These are phyloP conservation scores for Pristionchus fissidentatus DNA, from an alignment of 2,888 invertebrate species.

Conservation along the genomic window DNA sequence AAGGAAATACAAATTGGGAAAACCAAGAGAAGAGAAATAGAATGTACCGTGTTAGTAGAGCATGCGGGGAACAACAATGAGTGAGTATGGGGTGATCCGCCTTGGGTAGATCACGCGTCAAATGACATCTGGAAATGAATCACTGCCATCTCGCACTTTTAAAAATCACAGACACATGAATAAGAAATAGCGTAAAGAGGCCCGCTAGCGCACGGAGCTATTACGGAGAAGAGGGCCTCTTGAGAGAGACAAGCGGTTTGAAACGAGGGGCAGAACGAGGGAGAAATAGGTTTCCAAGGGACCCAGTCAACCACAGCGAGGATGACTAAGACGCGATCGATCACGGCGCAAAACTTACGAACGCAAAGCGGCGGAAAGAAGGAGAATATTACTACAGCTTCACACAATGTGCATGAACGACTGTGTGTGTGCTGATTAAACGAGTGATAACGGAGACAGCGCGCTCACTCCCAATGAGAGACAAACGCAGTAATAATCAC, in stretches of 20 bases:
- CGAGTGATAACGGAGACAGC: too few relatives aligned
- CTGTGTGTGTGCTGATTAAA: too few relatives aligned
- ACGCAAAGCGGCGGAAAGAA: neutral
- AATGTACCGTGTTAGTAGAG: conserved; percentile 32
- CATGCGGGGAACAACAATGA: neutral
- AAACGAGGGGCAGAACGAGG: neutral
- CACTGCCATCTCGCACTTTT: too few relatives aligned
- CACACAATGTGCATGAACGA: too few relatives aligned
- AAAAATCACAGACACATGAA: neutral
- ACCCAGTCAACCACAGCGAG: neutral
- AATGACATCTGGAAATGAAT: neutral
- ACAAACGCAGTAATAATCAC: too few relatives aligned
- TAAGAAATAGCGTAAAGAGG: neutral
- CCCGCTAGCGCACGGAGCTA: conserved; percentile 21
- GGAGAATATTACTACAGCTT: conserved; percentile 8
- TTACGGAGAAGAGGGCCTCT: conserved; percentile 5
- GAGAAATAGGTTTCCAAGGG: conserved; percentile 33
- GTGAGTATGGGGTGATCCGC: neutral
- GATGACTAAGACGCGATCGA: conserved; percentile 1
- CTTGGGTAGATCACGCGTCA: conserved; percentile 6
- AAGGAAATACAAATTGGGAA: neutral
- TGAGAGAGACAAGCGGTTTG: conserved; percentile 22
- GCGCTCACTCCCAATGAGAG: too few relatives aligned
- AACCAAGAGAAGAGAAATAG: neutral
- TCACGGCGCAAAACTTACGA: neutral